Evolutionary conservation across 1,140 invertebrate genomes (phyloP), one percentile per base, ranked within the genome.

Genomic region (Tribolium castaneum): DNA sequence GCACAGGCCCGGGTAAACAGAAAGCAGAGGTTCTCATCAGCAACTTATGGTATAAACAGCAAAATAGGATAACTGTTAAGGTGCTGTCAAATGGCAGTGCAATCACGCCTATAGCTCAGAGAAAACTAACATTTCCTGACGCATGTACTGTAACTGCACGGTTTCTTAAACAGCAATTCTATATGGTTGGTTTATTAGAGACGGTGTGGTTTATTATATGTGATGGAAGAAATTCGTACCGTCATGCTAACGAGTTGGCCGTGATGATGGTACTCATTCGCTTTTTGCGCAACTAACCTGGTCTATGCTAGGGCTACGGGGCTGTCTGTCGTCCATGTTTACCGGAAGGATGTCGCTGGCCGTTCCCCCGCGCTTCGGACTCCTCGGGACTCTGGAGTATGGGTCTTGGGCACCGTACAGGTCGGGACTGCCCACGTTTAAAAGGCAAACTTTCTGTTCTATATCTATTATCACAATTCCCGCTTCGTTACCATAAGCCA

Each of bases 401-500:
- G 96, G 96, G 89, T 98, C 97, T 85, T 90, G 89, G 76, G 93
- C 91, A 75, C 95, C 95, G 89, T 98, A 98, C 79, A 99, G 91
- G 87, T 98, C 96, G 78, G 92, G 90, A 78, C 94, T 93, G 79
- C 92, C 92, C 84, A 96, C 90, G 87, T 96, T 97, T 80, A 97
- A 89, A 80, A 99, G 90, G 87, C 95, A 94, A 76, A 92, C 91
- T 89, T 96, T 97, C 88, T 98, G 97, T 84, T 97, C 91, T 87
- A 97, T 94, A 90, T 99, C 98, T 83, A 99, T 92, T 87, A 99
- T 93, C 83, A 97, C 96, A 84, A 99, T 88, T 80, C 97, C 97
- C 80, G 93, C 93, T 88, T 99, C 97, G 87, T 97, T 98, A 83
- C 98, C 98, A 90, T 98, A 99, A 80, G 97, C 95, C 92, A 99